These are phyloP conservation scores for Campoletis raptor DNA, from an alignment of 2,888 invertebrate species.

Conservation along the genomic window DNA sequence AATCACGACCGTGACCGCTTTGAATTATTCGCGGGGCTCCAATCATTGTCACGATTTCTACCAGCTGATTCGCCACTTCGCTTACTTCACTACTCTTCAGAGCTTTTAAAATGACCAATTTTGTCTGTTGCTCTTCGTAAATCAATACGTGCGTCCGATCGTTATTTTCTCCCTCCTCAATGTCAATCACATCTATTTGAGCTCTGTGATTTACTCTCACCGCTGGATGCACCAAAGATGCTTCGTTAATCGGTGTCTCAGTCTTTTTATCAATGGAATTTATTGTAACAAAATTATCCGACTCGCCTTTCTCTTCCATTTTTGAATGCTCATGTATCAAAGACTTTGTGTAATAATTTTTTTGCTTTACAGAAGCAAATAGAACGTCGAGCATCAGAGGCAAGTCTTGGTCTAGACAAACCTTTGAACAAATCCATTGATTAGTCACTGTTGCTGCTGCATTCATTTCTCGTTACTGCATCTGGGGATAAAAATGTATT, in stretches of 20 bases:
- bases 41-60: slow-evolving; percentile 77
- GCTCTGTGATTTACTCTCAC: slow-evolving; percentile 70
- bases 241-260: neutral
- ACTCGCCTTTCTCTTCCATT: neutral
- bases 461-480: slow-evolving; percentile 17
- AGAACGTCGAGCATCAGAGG: slow-evolving; percentile 23
- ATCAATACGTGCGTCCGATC: slow-evolving; percentile 74
- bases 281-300: neutral
- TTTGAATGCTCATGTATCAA: neutral
- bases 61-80: slow-evolving; percentile 75
- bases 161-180: slow-evolving; percentile 68
- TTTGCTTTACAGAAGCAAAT: slow-evolving; percentile 35
- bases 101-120: slow-evolving; percentile 76
- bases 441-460: slow-evolving; percentile 12
- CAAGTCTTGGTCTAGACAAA: slow-evolving; percentile 6
- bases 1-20: slow-evolving; percentile 76
- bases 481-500: neutral
- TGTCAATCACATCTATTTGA: slow-evolving; percentile 78
- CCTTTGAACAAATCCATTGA: slow-evolving; percentile 46
- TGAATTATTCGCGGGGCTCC: slow-evolving; percentile 78
- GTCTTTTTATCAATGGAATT: neutral
- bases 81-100: slow-evolving; percentile 69
- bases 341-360: slow-evolving; percentile 11
- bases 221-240: neutral
- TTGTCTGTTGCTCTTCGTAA: slow-evolving; percentile 78